Percentiles rank a stretch among this genome's conserved stretches.
phyloP scores from a whole-genome alignment of 2,797 vertebrate species.

The Glossophaga mutica region DNA sequence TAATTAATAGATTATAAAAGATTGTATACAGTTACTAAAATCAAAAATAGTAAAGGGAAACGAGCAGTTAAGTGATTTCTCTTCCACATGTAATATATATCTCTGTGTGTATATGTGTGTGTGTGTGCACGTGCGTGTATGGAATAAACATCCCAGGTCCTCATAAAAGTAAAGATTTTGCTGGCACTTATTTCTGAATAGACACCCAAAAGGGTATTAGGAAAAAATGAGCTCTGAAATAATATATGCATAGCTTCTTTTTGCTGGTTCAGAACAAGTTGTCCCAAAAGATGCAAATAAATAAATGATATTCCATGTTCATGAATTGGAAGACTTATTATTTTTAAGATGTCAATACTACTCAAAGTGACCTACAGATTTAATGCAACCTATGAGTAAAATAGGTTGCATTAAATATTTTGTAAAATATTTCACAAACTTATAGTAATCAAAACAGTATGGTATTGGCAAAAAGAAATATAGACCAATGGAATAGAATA shows the following conservation, averaged over 20 bases:
- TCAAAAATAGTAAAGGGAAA: background rate
- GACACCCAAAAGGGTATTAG: background rate
- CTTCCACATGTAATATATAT: background rate
- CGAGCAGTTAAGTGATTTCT: background rate
- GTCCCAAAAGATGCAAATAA: background rate
- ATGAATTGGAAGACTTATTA: background rate
- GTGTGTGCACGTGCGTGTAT: no score
- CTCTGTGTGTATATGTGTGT: no score
- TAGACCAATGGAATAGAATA: background rate
- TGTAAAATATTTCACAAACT: background rate
- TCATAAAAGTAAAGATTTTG: background rate
- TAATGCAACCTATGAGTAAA: background rate
- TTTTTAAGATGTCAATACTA: background rate
- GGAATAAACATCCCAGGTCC: background rate
- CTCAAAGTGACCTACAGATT: background rate
- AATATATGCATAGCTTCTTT: background rate
- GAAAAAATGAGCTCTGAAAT: background rate
- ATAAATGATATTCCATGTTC: background rate
- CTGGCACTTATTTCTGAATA: background rate
- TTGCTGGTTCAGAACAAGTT: background rate
- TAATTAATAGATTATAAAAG: constrained; percentile 2
- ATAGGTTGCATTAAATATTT: no score
- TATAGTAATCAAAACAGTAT: background rate
- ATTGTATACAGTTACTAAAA: background rate
- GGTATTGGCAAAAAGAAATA: background rate